Evolutionary conservation across 1,140 invertebrate species (phyloP), one percentile per base, ranked within the genome.

Genomic region (Hypothenemus hampei): DNA sequence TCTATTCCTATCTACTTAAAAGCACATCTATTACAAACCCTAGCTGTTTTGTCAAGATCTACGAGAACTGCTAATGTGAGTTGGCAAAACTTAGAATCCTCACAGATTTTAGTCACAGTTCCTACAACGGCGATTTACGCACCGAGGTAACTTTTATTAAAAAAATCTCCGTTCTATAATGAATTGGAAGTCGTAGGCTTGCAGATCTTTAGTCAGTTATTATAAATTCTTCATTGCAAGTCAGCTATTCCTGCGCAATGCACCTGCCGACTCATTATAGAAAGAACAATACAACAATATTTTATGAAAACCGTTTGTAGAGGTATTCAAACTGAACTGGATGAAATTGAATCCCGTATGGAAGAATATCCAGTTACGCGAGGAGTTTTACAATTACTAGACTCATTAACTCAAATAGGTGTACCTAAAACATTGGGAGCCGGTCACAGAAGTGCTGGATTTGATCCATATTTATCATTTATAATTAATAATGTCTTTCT

Each of bases 381-480:
- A 46, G 89, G 88, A 2, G 84, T 96, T 67, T 73, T 97, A 0
- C 72, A 82, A 48, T 73, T 97, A 1, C 67, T 97, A 1, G 81
- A 87, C 63, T 79, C 81, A 1, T 74, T 98, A 6, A 86, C 89
- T 5, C 80, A 85, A 62, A 84, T 81, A 15, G 79, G 81, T 10
- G 78, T 92, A 44, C 90, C 91, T 0, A 75, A 82, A 53, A 79
- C 84, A n/a, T 73, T 95, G 4, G 91, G 91, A 5, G 83, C 84
- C 2, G 89, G 89, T 0, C 74, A 81, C 3, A 76, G 92, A n/a
- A 79, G 82, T 36, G 89, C 91, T 2, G 91, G 93, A 1, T 87
- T 96, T 58, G 85, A 91, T 73, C 91, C 92, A 0, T 97, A 96
- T 68, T 70, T 96, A 10, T 79, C 85, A 3, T 94, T 93, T 68